These are phyloP conservation scores for Chrysomela aeneicollis DNA, from an alignment of 2,888 invertebrate genomes.

Conservation along the genomic window DNA sequence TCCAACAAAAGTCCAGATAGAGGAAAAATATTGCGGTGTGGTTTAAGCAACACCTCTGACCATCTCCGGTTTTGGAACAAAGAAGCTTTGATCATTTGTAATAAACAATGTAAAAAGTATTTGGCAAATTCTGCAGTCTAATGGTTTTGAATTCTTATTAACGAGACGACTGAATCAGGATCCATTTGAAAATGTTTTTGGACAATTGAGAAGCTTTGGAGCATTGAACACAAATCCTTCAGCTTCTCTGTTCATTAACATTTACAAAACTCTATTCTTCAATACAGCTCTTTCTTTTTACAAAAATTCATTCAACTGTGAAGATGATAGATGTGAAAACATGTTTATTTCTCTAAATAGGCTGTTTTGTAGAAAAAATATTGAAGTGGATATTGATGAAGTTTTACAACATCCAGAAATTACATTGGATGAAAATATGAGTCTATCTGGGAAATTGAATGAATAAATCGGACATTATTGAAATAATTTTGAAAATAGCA, in stretches of 20 bases:
- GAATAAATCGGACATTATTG: too few relatives aligned
- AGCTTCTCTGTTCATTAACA: conserved; percentile 9
- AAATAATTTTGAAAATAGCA: too few relatives aligned
- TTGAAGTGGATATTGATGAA: too few relatives aligned
- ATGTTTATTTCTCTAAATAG: conserved; percentile 13
- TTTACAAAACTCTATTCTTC: conserved; percentile 19
- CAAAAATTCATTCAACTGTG: conserved; percentile 21
- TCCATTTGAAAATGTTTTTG: conserved; percentile 26
- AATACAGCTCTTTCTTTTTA: conserved; percentile 21
- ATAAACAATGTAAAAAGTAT: conserved; percentile 13
- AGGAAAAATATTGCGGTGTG: conserved; percentile 22
- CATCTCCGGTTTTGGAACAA: conserved; percentile 23
- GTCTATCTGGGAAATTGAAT: too few relatives aligned
- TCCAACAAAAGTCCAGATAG: conserved; percentile 10
- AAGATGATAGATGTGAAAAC: conserved; percentile 15
- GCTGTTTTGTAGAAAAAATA: background rate
- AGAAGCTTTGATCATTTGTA: conserved; percentile 20
- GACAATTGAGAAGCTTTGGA: conserved; percentile 13
- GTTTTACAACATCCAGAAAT: too few relatives aligned
- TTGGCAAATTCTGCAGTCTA: conserved; percentile 17
- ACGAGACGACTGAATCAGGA: conserved; percentile 22
- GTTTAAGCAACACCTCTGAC: conserved; percentile 14
- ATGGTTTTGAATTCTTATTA: conserved; percentile 9
- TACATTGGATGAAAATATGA: too few relatives aligned
- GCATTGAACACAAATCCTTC: conserved; percentile 21